Evolutionary conservation across 2,113 vertebrate genomes (phyloP).

Genomic region (Chionis minor): DNA sequence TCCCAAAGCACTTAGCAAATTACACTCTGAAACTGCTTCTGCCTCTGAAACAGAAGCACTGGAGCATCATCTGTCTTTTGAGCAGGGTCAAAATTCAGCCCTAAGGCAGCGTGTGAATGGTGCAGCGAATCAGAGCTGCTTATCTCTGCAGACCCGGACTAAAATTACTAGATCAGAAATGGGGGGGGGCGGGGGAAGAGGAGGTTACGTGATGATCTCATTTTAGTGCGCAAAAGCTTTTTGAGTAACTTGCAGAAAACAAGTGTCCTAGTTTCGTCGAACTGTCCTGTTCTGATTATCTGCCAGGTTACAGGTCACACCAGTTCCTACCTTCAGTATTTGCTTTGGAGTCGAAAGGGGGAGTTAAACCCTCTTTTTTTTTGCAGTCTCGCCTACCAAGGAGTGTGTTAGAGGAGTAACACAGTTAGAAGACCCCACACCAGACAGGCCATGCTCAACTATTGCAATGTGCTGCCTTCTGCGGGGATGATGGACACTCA

Average conservation of each 20-base stretch:
- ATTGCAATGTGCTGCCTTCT: neutral
- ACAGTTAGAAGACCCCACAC: neutral
- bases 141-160: constrained; percentile 32
- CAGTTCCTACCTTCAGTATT: neutral
- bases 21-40: constrained; percentile 53
- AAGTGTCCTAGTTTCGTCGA: constrained; percentile 10
- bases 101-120: constrained; percentile 26
- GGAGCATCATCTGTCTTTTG: constrained; percentile 38
- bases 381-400: neutral
- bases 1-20: constrained; percentile 69
- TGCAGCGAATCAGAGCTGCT: constrained; percentile 25
- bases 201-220: neutral
- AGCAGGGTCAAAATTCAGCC: constrained; percentile 60
- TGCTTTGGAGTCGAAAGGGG: neutral
- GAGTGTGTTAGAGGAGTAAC: neutral
- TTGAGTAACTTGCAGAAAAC: constrained; percentile 14
- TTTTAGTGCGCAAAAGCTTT: constrained; percentile 19
- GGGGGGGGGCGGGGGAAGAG: neutral
- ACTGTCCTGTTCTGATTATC: constrained; percentile 1
- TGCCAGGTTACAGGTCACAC: neutral
- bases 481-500: neutral
- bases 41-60: constrained; percentile 25
- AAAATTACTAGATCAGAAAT: constrained; percentile 55
- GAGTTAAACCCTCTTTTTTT: neutral
- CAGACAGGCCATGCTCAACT: neutral